A percentile compares a stretch with the other conserved stretches of the same genome.
phyloP scores from a whole-genome alignment of 2,113 vertebrate genomes.

The Nasalis larvatus region DNA sequence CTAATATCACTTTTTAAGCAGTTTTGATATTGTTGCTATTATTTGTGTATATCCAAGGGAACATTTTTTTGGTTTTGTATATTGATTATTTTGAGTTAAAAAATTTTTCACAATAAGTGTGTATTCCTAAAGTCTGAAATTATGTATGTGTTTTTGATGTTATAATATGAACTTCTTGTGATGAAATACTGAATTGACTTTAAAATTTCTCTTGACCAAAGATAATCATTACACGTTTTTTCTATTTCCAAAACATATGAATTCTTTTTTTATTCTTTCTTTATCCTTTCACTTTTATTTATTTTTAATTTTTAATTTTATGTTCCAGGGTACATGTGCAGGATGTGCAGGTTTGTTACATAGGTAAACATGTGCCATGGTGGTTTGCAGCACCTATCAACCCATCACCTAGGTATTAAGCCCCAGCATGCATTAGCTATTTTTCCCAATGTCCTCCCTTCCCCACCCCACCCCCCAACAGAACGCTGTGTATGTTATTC shows the following conservation, averaged over 20 bases:
- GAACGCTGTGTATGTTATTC: no score
- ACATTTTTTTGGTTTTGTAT: neutral
- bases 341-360: no score
- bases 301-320: no score
- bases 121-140: neutral
- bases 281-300: neutral
- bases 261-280: neutral
- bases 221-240: neutral
- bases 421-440: no score
- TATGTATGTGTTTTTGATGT: neutral
- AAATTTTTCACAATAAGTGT: neutral
- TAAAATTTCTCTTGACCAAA: neutral
- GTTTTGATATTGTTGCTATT: neutral
- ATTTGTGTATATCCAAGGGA: neutral
- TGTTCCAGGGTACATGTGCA: no score
- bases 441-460: no score
- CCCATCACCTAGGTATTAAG: no score
- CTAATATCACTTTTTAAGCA: neutral
- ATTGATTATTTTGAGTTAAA: neutral
- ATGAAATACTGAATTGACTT: neutral
- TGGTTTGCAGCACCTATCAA: no score
- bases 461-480: no score
- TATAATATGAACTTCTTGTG: neutral
- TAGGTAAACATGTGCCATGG: no score
- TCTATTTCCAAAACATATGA: neutral